phyloP scores from a whole-genome alignment of 2,797 vertebrate genomes.

The Babyrousa celebensis region DNA sequence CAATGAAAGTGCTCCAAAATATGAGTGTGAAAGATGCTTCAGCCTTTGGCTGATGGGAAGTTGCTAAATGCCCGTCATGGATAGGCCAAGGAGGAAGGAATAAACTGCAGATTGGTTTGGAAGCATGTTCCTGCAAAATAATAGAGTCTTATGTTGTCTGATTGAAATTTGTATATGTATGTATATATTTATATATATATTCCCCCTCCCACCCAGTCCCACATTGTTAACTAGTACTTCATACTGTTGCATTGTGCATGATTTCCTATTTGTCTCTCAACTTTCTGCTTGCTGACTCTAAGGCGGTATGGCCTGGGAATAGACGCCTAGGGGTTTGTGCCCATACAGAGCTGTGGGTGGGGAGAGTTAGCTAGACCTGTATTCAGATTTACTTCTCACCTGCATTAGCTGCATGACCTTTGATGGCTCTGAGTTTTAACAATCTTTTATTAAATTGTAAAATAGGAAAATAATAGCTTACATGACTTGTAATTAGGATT shows the following conservation, averaged over 20 bases:
- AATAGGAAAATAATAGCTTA: neutral
- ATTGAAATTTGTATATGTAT: neutral
- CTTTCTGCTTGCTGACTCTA: neutral
- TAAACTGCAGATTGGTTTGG: neutral
- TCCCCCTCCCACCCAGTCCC: neutral
- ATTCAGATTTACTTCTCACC: neutral
- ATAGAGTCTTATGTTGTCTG: neutral
- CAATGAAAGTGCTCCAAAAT: neutral
- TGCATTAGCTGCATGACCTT: neutral
- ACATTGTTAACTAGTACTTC: constrained; percentile 29
- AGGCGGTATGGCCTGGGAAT: neutral
- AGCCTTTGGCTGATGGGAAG: neutral
- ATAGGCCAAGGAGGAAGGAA: neutral
- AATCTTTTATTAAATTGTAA: constrained; percentile 40
- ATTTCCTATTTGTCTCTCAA: neutral
- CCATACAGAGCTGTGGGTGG: neutral
- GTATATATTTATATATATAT: neutral
- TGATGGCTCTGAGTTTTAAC: neutral
- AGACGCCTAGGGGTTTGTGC: neutral
- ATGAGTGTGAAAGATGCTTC: neutral
- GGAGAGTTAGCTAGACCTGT: neutral
- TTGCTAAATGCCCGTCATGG: neutral
- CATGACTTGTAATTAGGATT: constrained; percentile 12
- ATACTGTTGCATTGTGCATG: neutral
- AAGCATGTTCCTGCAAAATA: neutral